Conservation (phyloP, 2,888 invertebrate species). For the Carabus problematicus region DNA sequence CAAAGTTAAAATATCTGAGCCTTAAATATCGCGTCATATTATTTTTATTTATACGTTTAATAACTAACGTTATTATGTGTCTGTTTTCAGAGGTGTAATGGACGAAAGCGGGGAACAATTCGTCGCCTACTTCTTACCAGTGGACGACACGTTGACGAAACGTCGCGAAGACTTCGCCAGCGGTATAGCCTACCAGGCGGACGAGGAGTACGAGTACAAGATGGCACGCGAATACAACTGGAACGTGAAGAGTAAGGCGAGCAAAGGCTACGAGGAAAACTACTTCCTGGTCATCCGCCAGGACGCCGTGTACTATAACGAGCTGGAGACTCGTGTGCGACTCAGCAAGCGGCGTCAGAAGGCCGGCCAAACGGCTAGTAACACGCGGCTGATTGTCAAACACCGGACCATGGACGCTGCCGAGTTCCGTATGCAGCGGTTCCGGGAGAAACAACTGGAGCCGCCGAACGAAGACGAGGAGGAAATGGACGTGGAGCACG, state of each 20-base stretch:
- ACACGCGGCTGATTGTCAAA: conserved; percentile 86
- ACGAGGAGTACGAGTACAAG: conserved; percentile 94
- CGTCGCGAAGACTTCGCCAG: conserved; percentile 82
- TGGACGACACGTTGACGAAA: conserved; percentile 90
- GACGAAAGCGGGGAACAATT: conserved; percentile 99
- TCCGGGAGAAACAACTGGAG: conserved; percentile 87
- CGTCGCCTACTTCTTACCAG: conserved; percentile 97
- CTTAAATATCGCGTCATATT: no score
- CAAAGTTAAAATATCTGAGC: no score
- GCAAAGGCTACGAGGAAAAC: conserved; percentile 90
- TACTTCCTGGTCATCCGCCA: conserved; percentile 93
- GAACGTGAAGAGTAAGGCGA: conserved; percentile 96
- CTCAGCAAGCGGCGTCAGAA: conserved; percentile 91
- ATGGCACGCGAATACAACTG: conserved; percentile 99
- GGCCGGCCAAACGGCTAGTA: conserved; percentile 67
- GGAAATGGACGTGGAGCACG: conserved; percentile 63
- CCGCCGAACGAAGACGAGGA: conserved; percentile 77
- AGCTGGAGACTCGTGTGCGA: conserved; percentile 93
- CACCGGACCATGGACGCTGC: conserved; percentile 85
- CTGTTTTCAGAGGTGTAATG: conserved; percentile 86
- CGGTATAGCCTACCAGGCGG: conserved; percentile 82
- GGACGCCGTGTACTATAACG: conserved; percentile 93
- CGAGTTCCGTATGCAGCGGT: conserved; percentile 86
- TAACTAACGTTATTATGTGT: no score
- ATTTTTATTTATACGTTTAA: no score